Conservation (phyloP, 1,140 invertebrate genomes). For the Lordiphosa clarofinis region DNA sequence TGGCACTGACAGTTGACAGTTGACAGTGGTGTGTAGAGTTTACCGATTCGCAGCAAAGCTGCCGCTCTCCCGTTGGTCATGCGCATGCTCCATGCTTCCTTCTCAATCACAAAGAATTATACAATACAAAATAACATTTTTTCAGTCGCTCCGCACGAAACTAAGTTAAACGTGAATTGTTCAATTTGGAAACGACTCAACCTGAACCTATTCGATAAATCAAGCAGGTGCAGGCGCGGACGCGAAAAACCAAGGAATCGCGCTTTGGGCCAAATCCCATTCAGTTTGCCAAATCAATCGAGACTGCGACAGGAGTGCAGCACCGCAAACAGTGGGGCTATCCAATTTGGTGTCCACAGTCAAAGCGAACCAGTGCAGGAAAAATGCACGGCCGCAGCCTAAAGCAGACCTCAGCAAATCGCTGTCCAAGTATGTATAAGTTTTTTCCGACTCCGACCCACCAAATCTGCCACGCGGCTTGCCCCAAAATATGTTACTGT, state of each 20-base stretch:
- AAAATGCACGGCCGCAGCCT: conserved; percentile 3
- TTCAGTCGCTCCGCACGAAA: conserved; percentile 16
- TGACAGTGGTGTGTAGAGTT: not conserved
- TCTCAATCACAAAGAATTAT: conserved; percentile 38
- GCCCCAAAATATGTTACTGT: no score
- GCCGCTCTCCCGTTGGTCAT: conserved; percentile 3
- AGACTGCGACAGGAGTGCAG: not conserved
- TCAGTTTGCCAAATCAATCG: conserved; percentile 8
- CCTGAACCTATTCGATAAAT: not conserved
- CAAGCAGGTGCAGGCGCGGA: not conserved
- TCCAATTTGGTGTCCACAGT: not conserved
- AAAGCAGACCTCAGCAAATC: conserved; percentile 1
- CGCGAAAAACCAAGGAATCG: no score
- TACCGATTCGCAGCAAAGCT: not conserved
- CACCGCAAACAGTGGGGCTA: not conserved
- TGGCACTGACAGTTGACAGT: conserved; percentile 5
- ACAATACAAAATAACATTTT: conserved; percentile 61
- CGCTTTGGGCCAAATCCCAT: not conserved
- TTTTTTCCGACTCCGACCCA: not conserved
- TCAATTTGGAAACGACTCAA: not conserved
- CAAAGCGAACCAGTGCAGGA: not conserved
- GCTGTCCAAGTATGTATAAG: conserved; percentile 1
- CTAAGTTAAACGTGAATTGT: conserved; percentile 3
- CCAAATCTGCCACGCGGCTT: no score
- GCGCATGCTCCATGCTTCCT: conserved; percentile 34